Conservation (phyloP, 1,140 invertebrate species). For the Temnothorax nylanderi region DNA sequence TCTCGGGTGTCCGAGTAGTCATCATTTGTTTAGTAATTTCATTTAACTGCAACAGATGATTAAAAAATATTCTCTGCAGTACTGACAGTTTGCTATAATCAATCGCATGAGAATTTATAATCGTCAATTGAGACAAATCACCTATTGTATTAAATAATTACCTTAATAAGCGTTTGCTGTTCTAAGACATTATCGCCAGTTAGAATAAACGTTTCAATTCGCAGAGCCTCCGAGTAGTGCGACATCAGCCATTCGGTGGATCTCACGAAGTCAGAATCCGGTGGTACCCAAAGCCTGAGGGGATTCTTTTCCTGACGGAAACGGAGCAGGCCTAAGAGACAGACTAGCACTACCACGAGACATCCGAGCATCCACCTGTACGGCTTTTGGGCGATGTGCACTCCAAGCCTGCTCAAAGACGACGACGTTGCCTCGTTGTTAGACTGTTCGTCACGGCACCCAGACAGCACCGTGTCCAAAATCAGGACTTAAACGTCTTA, state of each 20-base stretch:
- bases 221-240: constrained; percentile 88
- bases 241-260: constrained; percentile 89
- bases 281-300: constrained; percentile 90
- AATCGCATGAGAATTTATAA: background rate
- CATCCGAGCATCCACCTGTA: constrained; percentile 80
- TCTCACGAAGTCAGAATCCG: constrained; percentile 89
- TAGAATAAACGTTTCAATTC: constrained; percentile 88
- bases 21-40: constrained; percentile 80
- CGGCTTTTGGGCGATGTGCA: constrained; percentile 78
- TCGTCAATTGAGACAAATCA: background rate
- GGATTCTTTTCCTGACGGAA: constrained; percentile 88
- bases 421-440: background rate
- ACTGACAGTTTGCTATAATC: background rate
- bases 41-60: constrained; percentile 76
- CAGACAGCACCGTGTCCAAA: no score
- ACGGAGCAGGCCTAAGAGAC: constrained; percentile 78
- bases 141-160: constrained; percentile 64
- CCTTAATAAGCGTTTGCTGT: constrained; percentile 85
- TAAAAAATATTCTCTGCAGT: constrained; percentile 9
- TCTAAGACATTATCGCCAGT: constrained; percentile 89
- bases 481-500: no score
- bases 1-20: constrained; percentile 67
- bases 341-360: constrained; percentile 79
- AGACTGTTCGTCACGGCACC: background rate
- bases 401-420: constrained; percentile 76